These are phyloP conservation scores for Ctena decussata DNA, from an alignment of 2,888 invertebrate species.

Conservation along the genomic window DNA sequence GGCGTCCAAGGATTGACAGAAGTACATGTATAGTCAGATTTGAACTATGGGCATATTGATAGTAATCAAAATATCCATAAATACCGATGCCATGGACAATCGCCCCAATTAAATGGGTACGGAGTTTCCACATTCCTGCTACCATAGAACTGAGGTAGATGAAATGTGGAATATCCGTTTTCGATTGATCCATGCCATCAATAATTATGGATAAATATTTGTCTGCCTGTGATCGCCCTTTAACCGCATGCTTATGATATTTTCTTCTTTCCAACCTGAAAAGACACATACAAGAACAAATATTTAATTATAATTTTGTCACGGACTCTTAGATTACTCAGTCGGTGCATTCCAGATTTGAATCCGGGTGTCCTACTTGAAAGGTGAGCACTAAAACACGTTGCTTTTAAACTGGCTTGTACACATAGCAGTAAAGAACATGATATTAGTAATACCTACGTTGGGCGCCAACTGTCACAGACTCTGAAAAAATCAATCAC, in stretches of 20 bases:
- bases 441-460: too few species aligned
- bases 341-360: too few species aligned
- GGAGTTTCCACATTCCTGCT: not conserved
- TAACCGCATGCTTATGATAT: not conserved
- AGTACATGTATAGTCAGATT: not conserved
- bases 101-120: not conserved
- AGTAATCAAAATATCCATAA: conserved; percentile 2
- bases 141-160: not conserved
- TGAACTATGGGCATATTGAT: not conserved
- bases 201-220: not conserved
- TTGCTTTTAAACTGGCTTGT: too few species aligned
- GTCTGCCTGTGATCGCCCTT: not conserved
- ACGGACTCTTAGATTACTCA: too few species aligned
- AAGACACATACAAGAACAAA: not conserved
- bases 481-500: too few species aligned
- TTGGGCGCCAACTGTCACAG: too few species aligned
- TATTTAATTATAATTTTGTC: too few species aligned
- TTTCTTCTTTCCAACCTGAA: not conserved
- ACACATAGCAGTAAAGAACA: too few species aligned
- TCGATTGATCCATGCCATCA: not conserved
- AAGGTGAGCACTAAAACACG: too few species aligned
- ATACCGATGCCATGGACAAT: conserved; percentile 4
- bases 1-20: not conserved
- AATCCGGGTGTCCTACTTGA: too few species aligned
- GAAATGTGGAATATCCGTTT: conserved; percentile 1